phyloP scores from a whole-genome alignment of 2,797 vertebrate genomes.

The Galaxias olidus region DNA sequence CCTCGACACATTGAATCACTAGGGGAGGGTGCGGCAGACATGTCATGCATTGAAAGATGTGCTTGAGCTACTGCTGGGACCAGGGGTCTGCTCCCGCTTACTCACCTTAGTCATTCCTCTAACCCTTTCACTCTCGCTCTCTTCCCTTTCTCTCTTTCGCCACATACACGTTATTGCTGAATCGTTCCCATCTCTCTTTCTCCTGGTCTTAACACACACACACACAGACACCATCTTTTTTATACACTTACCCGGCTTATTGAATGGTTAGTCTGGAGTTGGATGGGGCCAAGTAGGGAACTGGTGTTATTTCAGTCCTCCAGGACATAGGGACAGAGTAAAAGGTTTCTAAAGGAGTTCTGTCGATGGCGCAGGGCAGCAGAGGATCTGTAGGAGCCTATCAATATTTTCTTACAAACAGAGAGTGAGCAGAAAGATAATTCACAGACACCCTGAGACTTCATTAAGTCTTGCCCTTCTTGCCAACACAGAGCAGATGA shows the following conservation, averaged over 20 bases:
- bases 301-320: not conserved
- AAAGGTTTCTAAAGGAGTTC: constrained; percentile 24
- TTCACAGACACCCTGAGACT: constrained; percentile 47
- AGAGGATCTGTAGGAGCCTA: constrained; percentile 38
- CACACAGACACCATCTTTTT: not conserved
- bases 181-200: no score
- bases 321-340: constrained; percentile 1
- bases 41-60: constrained; percentile 40
- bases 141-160: constrained; percentile 8
- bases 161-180: no score
- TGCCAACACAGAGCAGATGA: constrained; percentile 17
- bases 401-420: constrained; percentile 52
- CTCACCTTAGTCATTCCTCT: no score
- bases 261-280: not conserved
- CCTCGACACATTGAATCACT: constrained; percentile 50
- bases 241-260: not conserved
- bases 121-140: not conserved
- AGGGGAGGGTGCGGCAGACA: constrained; percentile 37
- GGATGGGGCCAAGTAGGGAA: not conserved
- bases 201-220: no score
- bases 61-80: constrained; percentile 38
- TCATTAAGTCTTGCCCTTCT: constrained; percentile 45
- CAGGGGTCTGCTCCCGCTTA: constrained; percentile 13
- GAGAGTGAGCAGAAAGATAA: constrained; percentile 27
- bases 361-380: constrained; percentile 10